Evolutionary conservation across 92 coral and sea anemone genomes (phyloP).

Genomic region (Diadumene lineata): DNA sequence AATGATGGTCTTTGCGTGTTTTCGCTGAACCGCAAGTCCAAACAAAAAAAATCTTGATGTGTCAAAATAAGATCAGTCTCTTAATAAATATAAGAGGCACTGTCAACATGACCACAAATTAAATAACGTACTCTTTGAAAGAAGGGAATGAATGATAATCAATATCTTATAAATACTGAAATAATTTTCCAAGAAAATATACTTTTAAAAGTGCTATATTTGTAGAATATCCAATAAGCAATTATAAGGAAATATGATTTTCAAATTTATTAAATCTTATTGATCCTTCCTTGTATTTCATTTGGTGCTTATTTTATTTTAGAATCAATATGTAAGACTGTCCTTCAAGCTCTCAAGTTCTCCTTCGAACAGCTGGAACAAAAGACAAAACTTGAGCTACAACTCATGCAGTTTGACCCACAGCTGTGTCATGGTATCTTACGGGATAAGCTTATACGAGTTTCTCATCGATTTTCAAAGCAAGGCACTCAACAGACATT

Average conservation of each 20-base stretch:
- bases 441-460: constrained; percentile 83
- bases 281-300: neutral
- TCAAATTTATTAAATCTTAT: too few species aligned
- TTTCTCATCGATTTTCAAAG: constrained; percentile 88
- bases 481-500: constrained; percentile 94
- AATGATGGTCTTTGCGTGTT: too few species aligned
- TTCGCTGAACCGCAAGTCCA: neutral
- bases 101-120: neutral
- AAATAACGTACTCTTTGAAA: neutral
- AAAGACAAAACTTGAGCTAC: constrained; percentile 88
- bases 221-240: too few species aligned
- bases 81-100: neutral
- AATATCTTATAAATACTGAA: too few species aligned
- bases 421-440: constrained; percentile 81
- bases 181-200: too few species aligned
- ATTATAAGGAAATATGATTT: too few species aligned
- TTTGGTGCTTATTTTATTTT: neutral
- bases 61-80: neutral
- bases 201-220: too few species aligned
- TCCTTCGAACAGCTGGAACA: constrained; percentile 88
- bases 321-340: constrained; percentile 81
- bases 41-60: neutral
- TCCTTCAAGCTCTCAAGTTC: constrained; percentile 74
- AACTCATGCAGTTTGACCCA: constrained; percentile 74
- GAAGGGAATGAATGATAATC: neutral